Evolutionary conservation across 2,797 vertebrate genomes (phyloP), one percentile per base, ranked within the genome.

Genomic region (Malacoctenus gilli): DNA sequence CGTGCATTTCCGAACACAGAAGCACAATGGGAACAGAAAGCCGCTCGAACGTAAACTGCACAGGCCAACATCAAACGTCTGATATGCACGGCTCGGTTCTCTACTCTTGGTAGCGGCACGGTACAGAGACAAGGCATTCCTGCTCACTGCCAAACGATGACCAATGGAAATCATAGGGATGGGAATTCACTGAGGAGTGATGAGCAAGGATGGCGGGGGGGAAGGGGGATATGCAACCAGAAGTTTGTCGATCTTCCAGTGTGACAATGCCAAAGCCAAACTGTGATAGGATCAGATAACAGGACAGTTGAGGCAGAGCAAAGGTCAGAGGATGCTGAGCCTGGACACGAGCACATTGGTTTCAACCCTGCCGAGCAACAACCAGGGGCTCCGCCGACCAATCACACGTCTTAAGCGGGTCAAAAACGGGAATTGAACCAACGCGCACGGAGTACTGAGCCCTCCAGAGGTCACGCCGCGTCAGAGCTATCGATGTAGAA

Each of bases 381-480:
- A 95, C 92, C 90, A 95, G 93, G 88, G 94, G 93, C 91, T 92
- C 91, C 93, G 93, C 88, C 85, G 91, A 93, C 39, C 63, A 74
- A 77, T 77, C 80, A 80, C 75, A 79, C 53, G 30, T 32, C n/a
- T 44, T 8, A 38, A 57, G 28, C 56, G 62, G 39, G 21, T 47
- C 8, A 55, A 47, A 7, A 23, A 16, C 1, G 13, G n/a, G 52
- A 41, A 49, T 28, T 41, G 14, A 37, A 43, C 40, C 11, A 46
- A n/a, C n/a, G n/a, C 25, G 31, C 44, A 23, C 18, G 56, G 21
- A 51, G 35, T 22, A 55, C 20, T 48, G 30, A 55, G 15, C 34
- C 38, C 19, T 37, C 6, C 22, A 18, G 20, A 31, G 16, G 51
- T 65, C 36, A 50, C 35, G 34, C n/a, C 6, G 12, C 41, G 34